Percentiles rank a stretch among this genome's conserved stretches.
Evolutionary conservation across 2,888 invertebrate genomes (phyloP).

Genomic region (Palloptera scutellata): DNA sequence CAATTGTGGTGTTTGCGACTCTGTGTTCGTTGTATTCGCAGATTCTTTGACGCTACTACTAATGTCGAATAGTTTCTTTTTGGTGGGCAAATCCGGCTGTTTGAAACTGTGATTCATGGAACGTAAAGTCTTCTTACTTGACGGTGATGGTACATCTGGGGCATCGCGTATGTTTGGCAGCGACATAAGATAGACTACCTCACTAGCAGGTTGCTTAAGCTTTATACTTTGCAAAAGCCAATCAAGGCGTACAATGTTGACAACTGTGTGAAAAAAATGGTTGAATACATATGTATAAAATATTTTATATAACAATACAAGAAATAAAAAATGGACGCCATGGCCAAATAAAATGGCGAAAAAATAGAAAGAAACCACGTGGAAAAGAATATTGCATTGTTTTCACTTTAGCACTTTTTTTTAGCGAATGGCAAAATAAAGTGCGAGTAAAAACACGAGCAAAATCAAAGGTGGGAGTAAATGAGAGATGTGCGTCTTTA

Average conservation of each 20-base stretch:
- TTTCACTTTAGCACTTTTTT: too few species aligned
- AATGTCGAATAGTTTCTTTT: constrained; percentile 50
- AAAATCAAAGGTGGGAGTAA: too few species aligned
- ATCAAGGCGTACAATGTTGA: constrained; percentile 70
- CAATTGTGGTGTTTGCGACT: constrained; percentile 20
- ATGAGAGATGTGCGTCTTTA: too few species aligned
- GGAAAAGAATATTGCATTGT: too few species aligned
- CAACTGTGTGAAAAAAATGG: too few species aligned
- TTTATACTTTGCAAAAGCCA: constrained; percentile 82
- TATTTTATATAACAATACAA: background rate
- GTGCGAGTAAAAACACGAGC: too few species aligned
- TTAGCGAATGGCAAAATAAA: too few species aligned
- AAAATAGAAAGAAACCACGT: too few species aligned
- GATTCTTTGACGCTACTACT: constrained; percentile 6
- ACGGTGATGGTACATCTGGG: constrained; percentile 68
- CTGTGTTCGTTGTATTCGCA: constrained; percentile 19
- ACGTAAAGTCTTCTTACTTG: constrained; percentile 67
- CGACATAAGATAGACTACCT: constrained; percentile 55
- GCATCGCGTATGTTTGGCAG: constrained; percentile 48
- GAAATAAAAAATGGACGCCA: too few species aligned
- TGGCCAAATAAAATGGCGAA: too few species aligned
- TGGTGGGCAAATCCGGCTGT: constrained; percentile 54
- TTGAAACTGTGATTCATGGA: constrained; percentile 63
- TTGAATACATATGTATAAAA: background rate
- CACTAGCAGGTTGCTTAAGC: constrained; percentile 67